Evolutionary conservation across 2,113 vertebrate genomes (phyloP).

Genomic region (Lasiurus borealis): DNA sequence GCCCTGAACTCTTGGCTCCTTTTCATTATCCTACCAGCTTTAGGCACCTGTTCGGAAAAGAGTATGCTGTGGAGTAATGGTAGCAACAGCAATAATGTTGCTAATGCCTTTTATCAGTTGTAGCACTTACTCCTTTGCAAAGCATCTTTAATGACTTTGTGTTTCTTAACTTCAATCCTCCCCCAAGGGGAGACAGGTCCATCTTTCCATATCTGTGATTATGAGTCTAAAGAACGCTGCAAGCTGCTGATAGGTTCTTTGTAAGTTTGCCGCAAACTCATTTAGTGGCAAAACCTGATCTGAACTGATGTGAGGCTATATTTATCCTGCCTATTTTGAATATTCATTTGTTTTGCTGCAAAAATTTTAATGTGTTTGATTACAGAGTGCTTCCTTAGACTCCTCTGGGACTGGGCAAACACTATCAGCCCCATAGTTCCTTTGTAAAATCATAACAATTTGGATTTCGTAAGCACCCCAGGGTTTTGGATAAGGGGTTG

Average conservation of each 20-base stretch:
- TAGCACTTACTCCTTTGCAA: background rate
- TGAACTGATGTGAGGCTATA: conserved; percentile 68
- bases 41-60: background rate
- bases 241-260: conserved; percentile 30
- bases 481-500: background rate
- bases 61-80: background rate
- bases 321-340: conserved; percentile 76
- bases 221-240: conserved; percentile 24
- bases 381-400: conserved; percentile 67
- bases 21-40: background rate
- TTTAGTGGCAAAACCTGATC: conserved; percentile 59
- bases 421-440: background rate
- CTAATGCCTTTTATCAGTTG: background rate
- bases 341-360: conserved; percentile 79
- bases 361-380: conserved; percentile 81
- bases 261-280: conserved; percentile 56
- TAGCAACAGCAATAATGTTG: background rate
- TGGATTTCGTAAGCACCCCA: background rate
- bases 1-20: background rate
- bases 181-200: background rate
- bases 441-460: background rate
- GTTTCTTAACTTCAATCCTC: background rate
- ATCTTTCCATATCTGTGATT: background rate
- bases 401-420: background rate
- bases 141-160: background rate